Conservation (phyloP, 2,113 vertebrate species). For the Clarias magur region DNA sequence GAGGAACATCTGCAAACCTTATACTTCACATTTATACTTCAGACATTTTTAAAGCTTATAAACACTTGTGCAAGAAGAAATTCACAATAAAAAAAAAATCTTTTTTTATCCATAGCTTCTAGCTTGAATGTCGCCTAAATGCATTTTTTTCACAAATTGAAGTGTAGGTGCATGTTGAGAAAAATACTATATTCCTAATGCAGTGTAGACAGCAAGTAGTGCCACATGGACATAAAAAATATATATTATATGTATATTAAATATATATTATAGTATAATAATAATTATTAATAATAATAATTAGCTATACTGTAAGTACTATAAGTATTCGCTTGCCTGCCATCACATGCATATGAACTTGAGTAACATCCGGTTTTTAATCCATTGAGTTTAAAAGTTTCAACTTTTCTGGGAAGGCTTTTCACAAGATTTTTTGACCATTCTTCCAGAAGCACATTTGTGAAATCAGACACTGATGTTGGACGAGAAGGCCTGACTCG, state of each 20-base stretch:
- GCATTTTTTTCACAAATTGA: background rate
- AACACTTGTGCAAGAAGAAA: background rate
- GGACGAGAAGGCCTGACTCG: too few species aligned
- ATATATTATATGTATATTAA: background rate
- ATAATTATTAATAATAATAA: too few species aligned
- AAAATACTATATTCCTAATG: background rate
- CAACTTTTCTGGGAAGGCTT: too few species aligned
- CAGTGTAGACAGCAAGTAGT: background rate
- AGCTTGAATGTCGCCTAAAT: background rate
- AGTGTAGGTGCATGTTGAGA: background rate
- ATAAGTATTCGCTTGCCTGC: too few species aligned
- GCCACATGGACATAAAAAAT: background rate
- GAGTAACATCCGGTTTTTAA: too few species aligned
- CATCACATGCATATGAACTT: too few species aligned
- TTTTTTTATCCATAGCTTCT: background rate
- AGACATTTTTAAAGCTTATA: background rate
- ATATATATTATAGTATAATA: too few species aligned
- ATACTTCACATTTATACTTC: background rate
- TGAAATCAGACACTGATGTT: too few species aligned
- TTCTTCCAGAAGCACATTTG: too few species aligned
- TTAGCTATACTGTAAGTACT: too few species aligned
- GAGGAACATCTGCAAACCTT: background rate
- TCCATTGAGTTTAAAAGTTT: too few species aligned
- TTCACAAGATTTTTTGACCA: too few species aligned
- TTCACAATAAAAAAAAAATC: background rate